Evolutionary conservation across 2,888 invertebrate genomes (phyloP).

Genomic region (Ornithoptera alexandrae): DNA sequence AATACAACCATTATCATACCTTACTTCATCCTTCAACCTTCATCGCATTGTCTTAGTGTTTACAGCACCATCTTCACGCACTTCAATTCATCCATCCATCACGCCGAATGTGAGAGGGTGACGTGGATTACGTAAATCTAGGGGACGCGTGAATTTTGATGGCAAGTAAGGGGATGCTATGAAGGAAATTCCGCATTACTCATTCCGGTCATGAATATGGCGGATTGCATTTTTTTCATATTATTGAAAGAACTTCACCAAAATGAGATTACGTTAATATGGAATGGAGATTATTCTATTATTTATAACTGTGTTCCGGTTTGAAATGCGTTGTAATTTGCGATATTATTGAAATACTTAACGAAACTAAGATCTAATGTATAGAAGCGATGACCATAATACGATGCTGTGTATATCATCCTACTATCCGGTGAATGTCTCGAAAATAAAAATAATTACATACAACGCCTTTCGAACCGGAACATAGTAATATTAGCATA

Average conservation of each 20-base stretch:
- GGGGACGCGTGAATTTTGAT: conserved; percentile 17
- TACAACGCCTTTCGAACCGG: too few species aligned
- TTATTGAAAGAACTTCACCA: conserved; percentile 8
- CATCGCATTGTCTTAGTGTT: background rate
- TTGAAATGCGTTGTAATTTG: too few species aligned
- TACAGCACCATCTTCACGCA: conserved; percentile 11
- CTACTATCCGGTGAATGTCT: too few species aligned
- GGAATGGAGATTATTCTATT: background rate
- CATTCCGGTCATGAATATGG: conserved; percentile 15
- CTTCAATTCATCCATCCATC: conserved; percentile 19
- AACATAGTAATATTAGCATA: too few species aligned
- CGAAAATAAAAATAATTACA: too few species aligned
- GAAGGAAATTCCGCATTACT: conserved; percentile 11
- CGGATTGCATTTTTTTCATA: background rate
- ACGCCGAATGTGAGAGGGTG: conserved; percentile 6
- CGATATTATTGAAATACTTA: too few species aligned
- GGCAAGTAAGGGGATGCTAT: background rate
- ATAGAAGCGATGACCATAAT: too few species aligned
- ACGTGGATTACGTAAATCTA: conserved; percentile 24
- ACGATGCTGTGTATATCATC: too few species aligned
- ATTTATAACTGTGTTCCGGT: background rate
- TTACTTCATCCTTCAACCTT: background rate
- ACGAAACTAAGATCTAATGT: too few species aligned
- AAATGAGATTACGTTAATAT: background rate
- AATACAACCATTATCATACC: too few species aligned